Conservation (phyloP, 2,797 vertebrate species). For the Micromesistius poutassou region DNA sequence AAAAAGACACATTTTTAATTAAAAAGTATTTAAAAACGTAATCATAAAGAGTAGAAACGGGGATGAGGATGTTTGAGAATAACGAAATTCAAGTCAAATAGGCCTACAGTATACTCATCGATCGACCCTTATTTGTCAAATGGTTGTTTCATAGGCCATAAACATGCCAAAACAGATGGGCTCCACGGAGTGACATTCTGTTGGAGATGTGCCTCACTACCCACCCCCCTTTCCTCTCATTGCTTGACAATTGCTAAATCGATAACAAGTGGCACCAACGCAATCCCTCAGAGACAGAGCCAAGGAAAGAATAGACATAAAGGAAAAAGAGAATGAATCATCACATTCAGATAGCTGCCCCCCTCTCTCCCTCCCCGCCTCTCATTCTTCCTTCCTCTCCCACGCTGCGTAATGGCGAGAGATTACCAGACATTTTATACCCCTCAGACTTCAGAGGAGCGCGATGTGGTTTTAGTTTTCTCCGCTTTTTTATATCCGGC, state of each 20-base stretch:
- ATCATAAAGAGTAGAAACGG: not conserved
- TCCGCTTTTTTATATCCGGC: conserved; percentile 18
- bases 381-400: not conserved
- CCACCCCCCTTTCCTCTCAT: not conserved
- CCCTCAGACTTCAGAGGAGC: conserved; percentile 21
- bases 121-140: not conserved
- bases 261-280: not conserved
- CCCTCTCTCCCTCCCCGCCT: too few species aligned
- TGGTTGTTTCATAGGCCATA: not conserved
- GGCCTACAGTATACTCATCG: too few species aligned
- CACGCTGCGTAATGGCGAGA: conserved; percentile 19
- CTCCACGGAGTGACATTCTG: not conserved
- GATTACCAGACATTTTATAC: conserved; percentile 31
- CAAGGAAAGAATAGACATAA: not conserved
- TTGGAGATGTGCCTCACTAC: not conserved
- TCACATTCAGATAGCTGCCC: conserved; percentile 17
- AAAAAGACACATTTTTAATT: too few species aligned
- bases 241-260: not conserved
- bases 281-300: not conserved
- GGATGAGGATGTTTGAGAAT: too few species aligned
- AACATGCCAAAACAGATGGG: not conserved
- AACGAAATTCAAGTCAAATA: too few species aligned
- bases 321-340: conserved; percentile 25
- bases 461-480: conserved; percentile 44
- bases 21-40: too few species aligned